Percentiles rank a stretch among this genome's conserved stretches.
Conservation (phyloP, 1,140 invertebrate species). For the Heliconius hermathena region DNA sequence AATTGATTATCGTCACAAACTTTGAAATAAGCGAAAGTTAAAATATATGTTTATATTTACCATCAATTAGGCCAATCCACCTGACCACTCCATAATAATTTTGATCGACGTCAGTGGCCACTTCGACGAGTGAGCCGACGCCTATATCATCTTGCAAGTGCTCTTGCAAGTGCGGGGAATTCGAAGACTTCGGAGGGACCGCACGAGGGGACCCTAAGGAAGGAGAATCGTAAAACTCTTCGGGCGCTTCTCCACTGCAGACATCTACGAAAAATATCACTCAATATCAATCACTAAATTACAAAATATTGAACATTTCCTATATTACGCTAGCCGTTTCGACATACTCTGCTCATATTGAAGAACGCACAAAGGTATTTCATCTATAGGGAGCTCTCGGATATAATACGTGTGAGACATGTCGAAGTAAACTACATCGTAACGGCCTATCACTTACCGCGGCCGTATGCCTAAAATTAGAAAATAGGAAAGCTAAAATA, state of each 20-base stretch:
- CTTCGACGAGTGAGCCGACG: slow-evolving; percentile 89
- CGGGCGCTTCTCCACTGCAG: slow-evolving; percentile 52
- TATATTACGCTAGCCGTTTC: slow-evolving; percentile 14
- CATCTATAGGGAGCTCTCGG: slow-evolving; percentile 62
- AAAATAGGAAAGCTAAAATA: slow-evolving; percentile 70
- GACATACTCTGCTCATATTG: slow-evolving; percentile 68
- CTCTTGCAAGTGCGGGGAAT: slow-evolving; percentile 41
- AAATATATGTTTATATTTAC: slow-evolving; percentile 79
- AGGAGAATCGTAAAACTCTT: slow-evolving; percentile 71
- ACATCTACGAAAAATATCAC: slow-evolving; percentile 54
- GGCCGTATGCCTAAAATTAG: slow-evolving; percentile 65
- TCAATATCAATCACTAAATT: background rate
- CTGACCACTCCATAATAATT: slow-evolving; percentile 90
- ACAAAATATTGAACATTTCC: slow-evolving; percentile 13
- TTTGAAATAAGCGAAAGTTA: no score
- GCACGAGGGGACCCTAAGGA: slow-evolving; percentile 61
- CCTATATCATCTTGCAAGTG: slow-evolving; percentile 82
- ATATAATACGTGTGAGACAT: slow-evolving; percentile 72
- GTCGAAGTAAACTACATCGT: slow-evolving; percentile 41
- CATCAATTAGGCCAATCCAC: slow-evolving; percentile 90
- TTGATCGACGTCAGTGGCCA: slow-evolving; percentile 83
- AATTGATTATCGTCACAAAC: no score
- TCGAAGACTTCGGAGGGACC: slow-evolving; percentile 39
- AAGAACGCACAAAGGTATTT: slow-evolving; percentile 74
- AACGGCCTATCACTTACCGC: slow-evolving; percentile 43